Evolutionary conservation across 2,888 invertebrate species (phyloP).

Genomic region (Habroteleia sp.): DNA sequence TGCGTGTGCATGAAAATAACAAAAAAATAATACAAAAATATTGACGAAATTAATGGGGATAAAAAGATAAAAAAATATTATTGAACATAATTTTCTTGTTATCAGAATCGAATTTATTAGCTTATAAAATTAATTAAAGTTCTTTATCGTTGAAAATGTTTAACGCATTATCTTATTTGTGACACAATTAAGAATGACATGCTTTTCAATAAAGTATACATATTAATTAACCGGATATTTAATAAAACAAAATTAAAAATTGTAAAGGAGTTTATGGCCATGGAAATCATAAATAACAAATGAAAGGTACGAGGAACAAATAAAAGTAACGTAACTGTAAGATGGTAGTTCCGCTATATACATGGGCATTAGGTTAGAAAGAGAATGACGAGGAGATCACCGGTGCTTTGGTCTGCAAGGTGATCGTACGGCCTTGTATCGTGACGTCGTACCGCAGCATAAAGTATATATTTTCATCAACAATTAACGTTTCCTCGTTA

Average conservation of each 20-base stretch:
- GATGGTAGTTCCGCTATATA: constrained; percentile 75
- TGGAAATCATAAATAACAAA: constrained; percentile 42
- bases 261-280: constrained; percentile 12
- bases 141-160: background rate
- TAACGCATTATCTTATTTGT: background rate
- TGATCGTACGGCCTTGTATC: constrained; percentile 77
- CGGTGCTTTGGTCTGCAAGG: constrained; percentile 73
- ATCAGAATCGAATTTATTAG: background rate
- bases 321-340: constrained; percentile 72
- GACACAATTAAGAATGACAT: background rate
- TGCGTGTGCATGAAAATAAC: no score
- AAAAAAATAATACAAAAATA: no score
- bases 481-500: constrained; percentile 22
- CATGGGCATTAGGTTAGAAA: constrained; percentile 66
- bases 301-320: constrained; percentile 42
- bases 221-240: background rate
- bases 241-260: constrained; percentile 5
- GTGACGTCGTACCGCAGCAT: constrained; percentile 60
- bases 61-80: background rate
- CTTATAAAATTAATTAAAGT: constrained; percentile 1
- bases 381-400: constrained; percentile 68
- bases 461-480: constrained; percentile 43
- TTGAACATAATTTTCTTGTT: no score
- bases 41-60: background rate
- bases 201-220: background rate